Evolutionary conservation across 2,113 vertebrate genomes (phyloP).

Genomic region (Marmota monax): DNA sequence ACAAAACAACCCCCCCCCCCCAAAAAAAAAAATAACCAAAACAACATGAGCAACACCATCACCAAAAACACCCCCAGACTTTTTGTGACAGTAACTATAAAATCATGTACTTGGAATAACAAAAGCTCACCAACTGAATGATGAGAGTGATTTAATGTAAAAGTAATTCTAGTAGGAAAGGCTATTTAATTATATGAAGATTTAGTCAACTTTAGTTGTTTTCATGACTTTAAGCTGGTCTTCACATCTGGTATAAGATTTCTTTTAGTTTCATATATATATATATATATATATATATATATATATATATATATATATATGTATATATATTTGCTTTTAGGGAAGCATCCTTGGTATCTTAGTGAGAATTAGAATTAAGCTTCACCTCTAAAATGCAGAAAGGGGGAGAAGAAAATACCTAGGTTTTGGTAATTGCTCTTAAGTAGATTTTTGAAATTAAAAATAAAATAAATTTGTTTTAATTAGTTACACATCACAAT

Average conservation of each 20-base stretch:
- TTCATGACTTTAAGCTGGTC: not conserved
- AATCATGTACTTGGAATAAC: not conserved
- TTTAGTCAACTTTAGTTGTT: not conserved
- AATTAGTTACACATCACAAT: too few species aligned
- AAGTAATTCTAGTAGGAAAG: not conserved
- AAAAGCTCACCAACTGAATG: not conserved
- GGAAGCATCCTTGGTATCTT: not conserved
- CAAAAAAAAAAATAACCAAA: too few species aligned
- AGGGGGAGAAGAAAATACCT: not conserved
- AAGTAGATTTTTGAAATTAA: not conserved
- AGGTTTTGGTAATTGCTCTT: not conserved
- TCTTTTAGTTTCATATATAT: not conserved
- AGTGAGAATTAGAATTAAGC: not conserved
- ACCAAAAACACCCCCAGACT: not conserved
- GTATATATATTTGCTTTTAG: not conserved
- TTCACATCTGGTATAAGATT: not conserved
- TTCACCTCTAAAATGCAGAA: not conserved
- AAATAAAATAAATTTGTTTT: too few species aligned
- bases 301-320: too few species aligned
- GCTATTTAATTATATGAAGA: not conserved
- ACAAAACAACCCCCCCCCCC: too few species aligned
- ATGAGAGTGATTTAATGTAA: not conserved
- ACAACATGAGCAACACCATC: too few species aligned
- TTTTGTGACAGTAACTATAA: not conserved
- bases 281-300: too few species aligned